phyloP scores from a whole-genome alignment of 2,797 vertebrate genomes.

The Nyctalus aviator region DNA sequence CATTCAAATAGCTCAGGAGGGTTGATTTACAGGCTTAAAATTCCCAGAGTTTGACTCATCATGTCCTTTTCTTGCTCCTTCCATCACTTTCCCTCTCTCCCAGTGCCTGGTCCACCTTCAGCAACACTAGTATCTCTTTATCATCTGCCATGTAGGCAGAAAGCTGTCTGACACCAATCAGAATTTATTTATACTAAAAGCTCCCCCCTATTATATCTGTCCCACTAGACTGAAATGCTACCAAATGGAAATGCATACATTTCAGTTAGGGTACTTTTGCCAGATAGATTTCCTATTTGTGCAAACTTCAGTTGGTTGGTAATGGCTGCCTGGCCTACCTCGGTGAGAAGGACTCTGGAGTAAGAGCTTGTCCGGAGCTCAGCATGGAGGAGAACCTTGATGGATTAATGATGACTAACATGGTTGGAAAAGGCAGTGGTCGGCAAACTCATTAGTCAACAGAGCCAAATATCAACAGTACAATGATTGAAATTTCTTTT shows the following conservation, averaged over 20 bases:
- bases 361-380: neutral
- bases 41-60: neutral
- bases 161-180: neutral
- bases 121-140: neutral
- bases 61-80: neutral
- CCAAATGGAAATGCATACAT: neutral
- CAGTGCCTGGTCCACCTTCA: neutral
- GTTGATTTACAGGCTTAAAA: neutral
- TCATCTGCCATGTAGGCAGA: neutral
- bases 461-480: no score
- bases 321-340: neutral
- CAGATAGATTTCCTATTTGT: neutral
- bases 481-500: no score
- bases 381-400: neutral
- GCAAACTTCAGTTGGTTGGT: neutral
- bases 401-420: neutral
- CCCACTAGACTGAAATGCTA: neutral
- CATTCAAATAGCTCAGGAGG: neutral
- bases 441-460: no score
- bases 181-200: neutral
- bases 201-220: neutral
- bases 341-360: neutral
- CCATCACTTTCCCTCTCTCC: neutral
- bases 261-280: neutral
- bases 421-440: neutral